A percentile compares a stretch with the other conserved stretches of the same genome.
These are phyloP conservation scores for Oreochromis aureus DNA, from an alignment of 2,113 vertebrate species.

Conservation along the genomic window DNA sequence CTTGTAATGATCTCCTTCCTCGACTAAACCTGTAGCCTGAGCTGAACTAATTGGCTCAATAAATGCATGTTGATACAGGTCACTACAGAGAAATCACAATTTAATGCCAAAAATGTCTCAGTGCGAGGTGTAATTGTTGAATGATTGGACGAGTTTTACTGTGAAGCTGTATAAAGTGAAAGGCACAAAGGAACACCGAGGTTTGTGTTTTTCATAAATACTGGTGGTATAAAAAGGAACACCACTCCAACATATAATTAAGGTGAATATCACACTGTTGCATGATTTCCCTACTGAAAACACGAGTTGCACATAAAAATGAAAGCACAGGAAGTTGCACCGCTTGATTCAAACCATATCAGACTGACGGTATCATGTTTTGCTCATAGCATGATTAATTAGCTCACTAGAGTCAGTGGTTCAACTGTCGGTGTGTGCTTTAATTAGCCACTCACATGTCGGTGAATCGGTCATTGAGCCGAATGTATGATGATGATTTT, in stretches of 20 bases:
- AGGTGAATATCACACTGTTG: background rate
- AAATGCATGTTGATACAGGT: background rate
- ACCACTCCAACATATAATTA: background rate
- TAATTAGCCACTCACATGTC: background rate
- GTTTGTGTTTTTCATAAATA: background rate
- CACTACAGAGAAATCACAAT: background rate
- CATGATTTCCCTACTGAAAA: background rate
- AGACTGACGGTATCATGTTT: background rate
- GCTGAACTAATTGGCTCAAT: constrained; percentile 16
- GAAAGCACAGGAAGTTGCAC: background rate
- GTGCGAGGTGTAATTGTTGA: rapidly evolving
- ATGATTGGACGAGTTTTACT: background rate
- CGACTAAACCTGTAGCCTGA: background rate
- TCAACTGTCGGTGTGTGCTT: background rate
- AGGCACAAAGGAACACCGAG: too few relatives aligned
- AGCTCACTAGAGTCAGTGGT: background rate
- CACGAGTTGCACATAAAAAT: rapidly evolving
- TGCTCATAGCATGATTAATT: background rate
- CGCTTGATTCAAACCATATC: background rate
- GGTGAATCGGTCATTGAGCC: background rate
- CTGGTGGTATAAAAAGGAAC: rapidly evolving
- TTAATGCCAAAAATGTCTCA: background rate
- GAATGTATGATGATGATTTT: background rate
- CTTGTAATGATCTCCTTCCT: background rate
- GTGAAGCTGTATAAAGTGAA: background rate